These are phyloP conservation scores for Ochropleura leucogaster DNA, from an alignment of 2,888 invertebrate genomes.

Conservation along the genomic window DNA sequence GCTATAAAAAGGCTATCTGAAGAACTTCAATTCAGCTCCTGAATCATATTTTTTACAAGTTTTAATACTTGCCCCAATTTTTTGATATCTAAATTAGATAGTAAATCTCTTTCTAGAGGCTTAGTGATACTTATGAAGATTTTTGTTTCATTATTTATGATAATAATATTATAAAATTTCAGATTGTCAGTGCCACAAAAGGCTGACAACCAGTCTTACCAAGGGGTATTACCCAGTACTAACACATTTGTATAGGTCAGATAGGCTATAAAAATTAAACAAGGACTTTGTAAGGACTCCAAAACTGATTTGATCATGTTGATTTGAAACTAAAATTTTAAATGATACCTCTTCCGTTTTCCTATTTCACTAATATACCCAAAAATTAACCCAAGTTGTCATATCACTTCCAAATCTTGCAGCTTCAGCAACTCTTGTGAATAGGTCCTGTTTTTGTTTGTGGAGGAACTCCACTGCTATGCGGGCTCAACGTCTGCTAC, in stretches of 20 bases:
- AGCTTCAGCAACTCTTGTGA: not conserved
- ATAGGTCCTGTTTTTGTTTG: not conserved
- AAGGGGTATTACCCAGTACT: too few species aligned
- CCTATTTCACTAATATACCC: not conserved
- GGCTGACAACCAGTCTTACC: too few species aligned
- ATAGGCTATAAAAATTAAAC: too few species aligned
- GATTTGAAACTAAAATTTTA: too few species aligned
- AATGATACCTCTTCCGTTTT: not conserved
- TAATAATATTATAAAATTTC: not conserved
- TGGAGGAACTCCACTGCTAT: too few species aligned
- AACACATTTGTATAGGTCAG: too few species aligned
- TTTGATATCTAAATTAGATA: not conserved
- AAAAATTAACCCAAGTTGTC: not conserved
- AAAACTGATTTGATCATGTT: too few species aligned
- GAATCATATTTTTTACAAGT: conserved; percentile 1
- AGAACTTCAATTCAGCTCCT: not conserved
- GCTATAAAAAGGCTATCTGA: not conserved
- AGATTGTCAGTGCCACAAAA: too few species aligned
- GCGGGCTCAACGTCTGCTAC: not conserved
- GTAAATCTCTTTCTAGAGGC: not conserved
- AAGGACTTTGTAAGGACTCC: too few species aligned
- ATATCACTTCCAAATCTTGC: not conserved
- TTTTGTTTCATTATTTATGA: not conserved
- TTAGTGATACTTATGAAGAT: not conserved
- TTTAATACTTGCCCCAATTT: conserved; percentile 4